A percentile compares a stretch with the other conserved stretches of the same genome.
Evolutionary conservation across 2,113 vertebrate species (phyloP).

Genomic region (Sinocyclocheilus rhinocerous): DNA sequence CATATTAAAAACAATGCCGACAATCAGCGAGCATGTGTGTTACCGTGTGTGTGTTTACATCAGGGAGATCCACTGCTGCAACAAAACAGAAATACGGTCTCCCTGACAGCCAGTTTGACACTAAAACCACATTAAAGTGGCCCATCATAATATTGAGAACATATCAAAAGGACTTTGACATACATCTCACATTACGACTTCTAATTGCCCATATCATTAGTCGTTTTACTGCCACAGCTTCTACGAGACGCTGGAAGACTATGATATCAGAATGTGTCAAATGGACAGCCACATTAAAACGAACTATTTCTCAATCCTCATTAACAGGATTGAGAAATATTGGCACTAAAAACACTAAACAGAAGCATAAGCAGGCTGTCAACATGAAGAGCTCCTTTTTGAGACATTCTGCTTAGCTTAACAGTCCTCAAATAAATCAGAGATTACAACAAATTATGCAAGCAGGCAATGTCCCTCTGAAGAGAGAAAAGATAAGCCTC

Average conservation of each 20-base stretch:
- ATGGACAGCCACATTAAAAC: neutral
- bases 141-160: slow-evolving; percentile 6
- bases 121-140: slow-evolving; percentile 38
- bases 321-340: slow-evolving; percentile 9
- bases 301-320: neutral
- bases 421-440: neutral
- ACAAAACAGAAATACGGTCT: neutral
- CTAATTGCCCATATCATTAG: slow-evolving; percentile 49
- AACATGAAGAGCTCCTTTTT: slow-evolving; percentile 1
- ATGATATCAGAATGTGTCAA: neutral
- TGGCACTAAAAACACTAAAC: slow-evolving; percentile 7
- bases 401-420: neutral
- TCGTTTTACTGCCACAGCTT: slow-evolving; percentile 43
- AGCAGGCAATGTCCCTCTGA: neutral
- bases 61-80: neutral
- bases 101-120: slow-evolving; percentile 16
- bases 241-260: neutral
- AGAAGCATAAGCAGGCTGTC: neutral
- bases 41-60: slow-evolving; percentile 1
- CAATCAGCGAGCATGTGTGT: slow-evolving; percentile 38
- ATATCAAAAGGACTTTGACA: slow-evolving; percentile 6
- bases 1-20: slow-evolving; percentile 36
- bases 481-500: neutral
- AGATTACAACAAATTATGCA: slow-evolving; percentile 21
- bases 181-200: slow-evolving; percentile 35